phyloP scores from a whole-genome alignment of 2,888 invertebrate species.

The Nipponacmea schrenckii region DNA sequence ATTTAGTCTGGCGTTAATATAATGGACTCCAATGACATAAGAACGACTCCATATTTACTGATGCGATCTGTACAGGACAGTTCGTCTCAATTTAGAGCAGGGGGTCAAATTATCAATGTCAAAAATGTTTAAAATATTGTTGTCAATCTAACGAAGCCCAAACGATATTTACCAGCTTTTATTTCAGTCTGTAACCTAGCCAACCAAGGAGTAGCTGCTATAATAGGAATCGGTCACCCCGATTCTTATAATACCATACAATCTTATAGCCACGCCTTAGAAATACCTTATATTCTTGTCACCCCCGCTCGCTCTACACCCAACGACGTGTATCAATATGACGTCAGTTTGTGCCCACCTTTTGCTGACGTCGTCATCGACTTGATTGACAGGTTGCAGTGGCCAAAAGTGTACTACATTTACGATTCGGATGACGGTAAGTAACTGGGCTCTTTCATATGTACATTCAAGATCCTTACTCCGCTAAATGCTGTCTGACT shows the following conservation, averaged over 20 bases:
- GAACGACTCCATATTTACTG: too few species aligned
- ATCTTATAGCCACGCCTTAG: constrained; percentile 59
- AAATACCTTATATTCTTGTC: constrained; percentile 60
- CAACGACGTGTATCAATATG: constrained; percentile 44
- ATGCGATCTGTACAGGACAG: too few species aligned
- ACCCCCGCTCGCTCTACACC: constrained; percentile 46
- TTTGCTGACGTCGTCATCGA: constrained; percentile 95
- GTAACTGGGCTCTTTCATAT: constrained; percentile 9
- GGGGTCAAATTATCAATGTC: too few species aligned
- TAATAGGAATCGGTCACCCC: constrained; percentile 55
- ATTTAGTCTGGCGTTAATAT: too few species aligned
- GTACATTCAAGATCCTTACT: too few species aligned
- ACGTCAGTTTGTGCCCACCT: constrained; percentile 83
- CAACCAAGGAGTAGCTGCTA: constrained; percentile 49
- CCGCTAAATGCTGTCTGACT: too few species aligned
- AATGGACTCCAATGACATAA: too few species aligned
- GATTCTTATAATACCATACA: constrained; percentile 58
- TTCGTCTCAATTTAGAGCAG: too few species aligned
- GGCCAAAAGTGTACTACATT: constrained; percentile 88
- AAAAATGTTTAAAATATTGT: too few species aligned
- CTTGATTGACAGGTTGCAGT: constrained; percentile 89
- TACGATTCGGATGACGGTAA: constrained; percentile 92
- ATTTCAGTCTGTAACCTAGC: constrained; percentile 58
- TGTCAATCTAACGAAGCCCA: too few species aligned
- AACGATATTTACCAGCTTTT: too few species aligned